A percentile compares a stretch with the other conserved stretches of the same genome.
phyloP scores from a whole-genome alignment of 2,888 invertebrate genomes.

The Drepanosiphum platanoidis region DNA sequence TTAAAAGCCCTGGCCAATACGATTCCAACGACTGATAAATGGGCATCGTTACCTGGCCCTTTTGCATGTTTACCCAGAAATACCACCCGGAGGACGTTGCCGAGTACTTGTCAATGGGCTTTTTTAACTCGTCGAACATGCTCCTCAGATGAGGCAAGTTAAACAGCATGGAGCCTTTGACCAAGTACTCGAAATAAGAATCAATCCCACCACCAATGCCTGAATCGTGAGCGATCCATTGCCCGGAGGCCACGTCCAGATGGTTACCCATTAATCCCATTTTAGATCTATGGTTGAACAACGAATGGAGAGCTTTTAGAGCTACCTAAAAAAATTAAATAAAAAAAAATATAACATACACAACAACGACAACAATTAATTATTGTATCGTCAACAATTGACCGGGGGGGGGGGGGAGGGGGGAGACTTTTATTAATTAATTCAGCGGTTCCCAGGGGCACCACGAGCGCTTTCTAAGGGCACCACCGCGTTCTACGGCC shows the following conservation, averaged over 20 bases:
- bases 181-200: conserved; percentile 97
- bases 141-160: conserved; percentile 90
- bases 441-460: too few relatives aligned
- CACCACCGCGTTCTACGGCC: too few relatives aligned
- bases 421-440: too few relatives aligned
- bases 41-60: conserved; percentile 93
- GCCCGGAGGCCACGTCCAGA: conserved; percentile 91
- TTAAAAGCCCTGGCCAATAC: conserved; percentile 96
- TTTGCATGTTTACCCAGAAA: conserved; percentile 98
- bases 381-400: too few relatives aligned
- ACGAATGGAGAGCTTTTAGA: conserved; percentile 83
- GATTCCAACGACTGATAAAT: conserved; percentile 99
- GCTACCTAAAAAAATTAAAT: conserved; percentile 79
- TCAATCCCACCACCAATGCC: conserved; percentile 97
- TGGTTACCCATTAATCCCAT: conserved; percentile 96
- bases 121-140: conserved; percentile 85
- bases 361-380: too few relatives aligned
- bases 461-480: too few relatives aligned
- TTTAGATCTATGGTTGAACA: conserved; percentile 63
- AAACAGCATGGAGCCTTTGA: conserved; percentile 92
- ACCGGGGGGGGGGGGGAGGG: too few relatives aligned
- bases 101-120: conserved; percentile 79
- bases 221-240: conserved; percentile 98
- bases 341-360: conserved; percentile 27
- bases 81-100: conserved; percentile 97